phyloP scores from a whole-genome alignment of 2,113 vertebrate genomes.

The Phrynosoma blainvillii region DNA sequence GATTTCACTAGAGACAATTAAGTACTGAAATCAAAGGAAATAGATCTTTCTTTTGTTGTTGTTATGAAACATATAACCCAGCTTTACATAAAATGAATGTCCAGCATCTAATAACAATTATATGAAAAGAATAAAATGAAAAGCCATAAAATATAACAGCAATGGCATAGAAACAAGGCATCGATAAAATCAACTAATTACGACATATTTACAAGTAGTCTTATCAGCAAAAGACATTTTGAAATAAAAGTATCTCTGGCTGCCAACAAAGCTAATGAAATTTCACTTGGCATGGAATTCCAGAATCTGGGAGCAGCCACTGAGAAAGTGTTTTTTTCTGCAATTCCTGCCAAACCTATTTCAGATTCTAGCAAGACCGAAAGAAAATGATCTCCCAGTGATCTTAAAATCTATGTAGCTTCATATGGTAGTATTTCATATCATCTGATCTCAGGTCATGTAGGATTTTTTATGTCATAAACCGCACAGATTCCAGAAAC shows the following conservation, averaged over 20 bases:
- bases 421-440: background rate
- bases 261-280: too few relatives aligned
- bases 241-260: too few relatives aligned
- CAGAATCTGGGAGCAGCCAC: background rate
- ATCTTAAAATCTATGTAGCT: background rate
- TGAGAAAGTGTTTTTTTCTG: background rate
- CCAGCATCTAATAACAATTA: background rate
- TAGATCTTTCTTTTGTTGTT: background rate
- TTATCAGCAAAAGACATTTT: background rate
- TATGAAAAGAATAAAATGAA: background rate
- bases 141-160: background rate
- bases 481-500: background rate
- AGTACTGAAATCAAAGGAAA: background rate
- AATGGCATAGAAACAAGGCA: background rate
- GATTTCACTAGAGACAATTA: background rate
- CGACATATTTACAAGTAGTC: background rate
- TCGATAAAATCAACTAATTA: background rate
- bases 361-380: background rate
- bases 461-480: background rate
- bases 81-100: background rate
- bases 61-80: background rate
- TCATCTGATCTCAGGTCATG: background rate
- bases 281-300: too few relatives aligned
- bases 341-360: background rate
- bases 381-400: background rate